Percentiles rank a stretch among this genome's conserved stretches.
Conservation (phyloP, 92 coral and sea anemone genomes). For the Pocillopora grandis region DNA sequence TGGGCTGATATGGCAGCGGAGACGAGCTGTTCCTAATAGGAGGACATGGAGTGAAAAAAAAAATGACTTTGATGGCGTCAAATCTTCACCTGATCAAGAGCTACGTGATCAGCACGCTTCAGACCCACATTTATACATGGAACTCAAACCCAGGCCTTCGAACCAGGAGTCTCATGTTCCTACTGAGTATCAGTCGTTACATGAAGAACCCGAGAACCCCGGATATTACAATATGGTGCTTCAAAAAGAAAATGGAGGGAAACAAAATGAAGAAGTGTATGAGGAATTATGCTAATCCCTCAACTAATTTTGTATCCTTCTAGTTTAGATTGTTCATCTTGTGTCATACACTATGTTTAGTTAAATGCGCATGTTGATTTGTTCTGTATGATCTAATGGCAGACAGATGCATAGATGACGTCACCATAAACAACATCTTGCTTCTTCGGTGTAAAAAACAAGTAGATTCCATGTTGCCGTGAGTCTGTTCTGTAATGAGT, state of each 20-base stretch:
- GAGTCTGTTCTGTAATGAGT: no score
- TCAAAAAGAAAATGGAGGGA: neutral
- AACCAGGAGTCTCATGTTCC: neutral
- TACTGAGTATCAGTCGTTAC: neutral
- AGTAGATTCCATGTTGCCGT: no score
- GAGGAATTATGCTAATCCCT: neutral
- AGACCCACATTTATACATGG: conserved; percentile 4
- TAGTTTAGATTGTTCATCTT: no score
- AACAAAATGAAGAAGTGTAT: neutral
- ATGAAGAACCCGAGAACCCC: neutral
- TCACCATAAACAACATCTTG: no score
- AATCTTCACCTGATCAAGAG: neutral
- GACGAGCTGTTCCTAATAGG: neutral
- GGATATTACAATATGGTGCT: conserved; percentile 1
- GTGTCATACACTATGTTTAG: no score
- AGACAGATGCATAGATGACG: no score
- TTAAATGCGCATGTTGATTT: no score
- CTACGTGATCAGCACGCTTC: neutral
- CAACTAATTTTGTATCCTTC: no score
- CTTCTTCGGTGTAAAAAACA: no score
- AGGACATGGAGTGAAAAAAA: neutral
- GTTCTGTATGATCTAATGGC: no score
- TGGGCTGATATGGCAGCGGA: neutral
- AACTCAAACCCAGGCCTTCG: conserved; percentile 8
- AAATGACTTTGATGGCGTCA: neutral